Evolutionary conservation across 2,888 invertebrate species (phyloP).

Genomic region (Ennomos quercinarius): DNA sequence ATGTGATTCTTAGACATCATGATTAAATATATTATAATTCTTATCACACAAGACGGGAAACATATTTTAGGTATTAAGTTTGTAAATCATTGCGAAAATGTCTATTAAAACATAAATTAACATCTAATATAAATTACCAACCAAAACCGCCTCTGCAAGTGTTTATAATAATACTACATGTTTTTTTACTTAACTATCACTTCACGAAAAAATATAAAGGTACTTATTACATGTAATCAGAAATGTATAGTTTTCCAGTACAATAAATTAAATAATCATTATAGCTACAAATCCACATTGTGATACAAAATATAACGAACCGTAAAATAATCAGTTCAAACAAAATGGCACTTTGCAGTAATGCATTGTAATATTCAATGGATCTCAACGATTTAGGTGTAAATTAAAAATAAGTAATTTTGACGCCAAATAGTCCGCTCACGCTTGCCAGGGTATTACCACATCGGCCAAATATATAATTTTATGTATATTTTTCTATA

Average conservation of each 20-base stretch:
- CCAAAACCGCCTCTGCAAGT: slow-evolving; percentile 72
- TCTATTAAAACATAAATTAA: slow-evolving; percentile 52
- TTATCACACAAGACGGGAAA: slow-evolving; percentile 65
- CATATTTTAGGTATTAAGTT: background rate
- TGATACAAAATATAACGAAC: slow-evolving; percentile 65
- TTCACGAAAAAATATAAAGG: slow-evolving; percentile 73
- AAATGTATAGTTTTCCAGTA: slow-evolving; percentile 73
- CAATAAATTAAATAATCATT: slow-evolving; percentile 66
- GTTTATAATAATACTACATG: slow-evolving; percentile 70
- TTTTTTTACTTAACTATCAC: slow-evolving; percentile 79
- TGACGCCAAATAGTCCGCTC: slow-evolving; percentile 79
- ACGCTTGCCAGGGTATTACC: slow-evolving; percentile 91
- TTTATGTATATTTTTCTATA: slow-evolving; percentile 82
- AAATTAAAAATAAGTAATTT: slow-evolving; percentile 71
- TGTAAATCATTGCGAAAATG: slow-evolving; percentile 37
- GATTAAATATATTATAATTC: slow-evolving; percentile 28
- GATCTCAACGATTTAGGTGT: slow-evolving; percentile 57
- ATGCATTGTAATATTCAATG: slow-evolving; percentile 74
- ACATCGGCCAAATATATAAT: slow-evolving; percentile 84
- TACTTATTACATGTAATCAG: slow-evolving; percentile 75
- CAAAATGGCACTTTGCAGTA: slow-evolving; percentile 81
- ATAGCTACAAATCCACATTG: slow-evolving; percentile 68
- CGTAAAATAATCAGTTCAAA: slow-evolving; percentile 70
- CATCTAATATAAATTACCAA: slow-evolving; percentile 62
- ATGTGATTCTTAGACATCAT: slow-evolving; percentile 8